phyloP scores from a whole-genome alignment of 2,888 invertebrate species.

The Caenorhabditis becei region DNA sequence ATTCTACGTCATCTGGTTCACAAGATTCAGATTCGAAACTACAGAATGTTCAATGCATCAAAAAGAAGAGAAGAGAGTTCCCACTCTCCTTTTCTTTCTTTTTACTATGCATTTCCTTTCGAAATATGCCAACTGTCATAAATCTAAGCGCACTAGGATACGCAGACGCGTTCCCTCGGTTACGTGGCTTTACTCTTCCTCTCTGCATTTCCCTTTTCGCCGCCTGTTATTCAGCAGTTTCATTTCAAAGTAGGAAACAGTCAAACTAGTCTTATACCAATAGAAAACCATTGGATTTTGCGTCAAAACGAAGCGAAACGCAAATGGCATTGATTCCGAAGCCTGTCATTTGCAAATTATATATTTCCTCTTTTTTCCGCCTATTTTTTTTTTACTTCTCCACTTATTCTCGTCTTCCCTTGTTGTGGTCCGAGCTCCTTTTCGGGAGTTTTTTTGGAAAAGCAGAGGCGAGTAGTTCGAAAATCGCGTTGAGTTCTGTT shows the following conservation, averaged over 20 bases:
- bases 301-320: slow-evolving; percentile 1
- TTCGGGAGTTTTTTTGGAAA: not conserved
- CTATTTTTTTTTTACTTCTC: not conserved
- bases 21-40: not conserved
- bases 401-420: slow-evolving; percentile 6
- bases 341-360: slow-evolving; percentile 49
- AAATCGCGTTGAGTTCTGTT: slow-evolving; percentile 54
- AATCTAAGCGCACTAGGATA: not conserved
- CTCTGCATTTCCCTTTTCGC: not conserved
- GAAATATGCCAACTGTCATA: not conserved
- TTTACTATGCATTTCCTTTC: not conserved
- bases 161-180: not conserved
- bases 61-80: not conserved
- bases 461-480: slow-evolving; percentile 33
- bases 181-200: not conserved
- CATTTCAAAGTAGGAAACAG: slow-evolving; percentile 1
- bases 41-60: not conserved
- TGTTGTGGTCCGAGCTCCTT: slow-evolving; percentile 10
- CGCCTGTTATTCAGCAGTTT: not conserved
- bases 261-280: slow-evolving; percentile 11
- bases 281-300: not conserved
- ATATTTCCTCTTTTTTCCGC: slow-evolving; percentile 4
- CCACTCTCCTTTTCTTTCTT: not conserved
- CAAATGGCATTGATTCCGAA: slow-evolving; percentile 48
- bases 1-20: slow-evolving; percentile 36